Conservation (phyloP, 2,888 invertebrate species). For the Podabrus alpinus region DNA sequence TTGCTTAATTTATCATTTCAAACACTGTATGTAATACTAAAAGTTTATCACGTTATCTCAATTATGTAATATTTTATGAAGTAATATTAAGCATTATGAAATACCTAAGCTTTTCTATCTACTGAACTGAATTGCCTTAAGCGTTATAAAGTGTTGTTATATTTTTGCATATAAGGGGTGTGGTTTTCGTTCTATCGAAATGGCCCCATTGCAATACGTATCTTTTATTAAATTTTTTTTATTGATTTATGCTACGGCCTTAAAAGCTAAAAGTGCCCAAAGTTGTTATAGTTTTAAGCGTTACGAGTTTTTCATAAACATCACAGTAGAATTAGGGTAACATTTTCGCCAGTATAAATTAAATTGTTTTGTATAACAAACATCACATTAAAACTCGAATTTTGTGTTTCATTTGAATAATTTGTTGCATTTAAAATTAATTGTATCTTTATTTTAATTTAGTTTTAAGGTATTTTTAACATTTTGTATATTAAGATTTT, state of each 20-base stretch:
- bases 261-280: not conserved
- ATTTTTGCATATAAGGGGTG: not conserved
- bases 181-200: not conserved
- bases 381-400: not conserved
- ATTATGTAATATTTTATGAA: not conserved
- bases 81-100: not conserved
- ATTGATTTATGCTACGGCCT: not conserved
- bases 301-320: not conserved
- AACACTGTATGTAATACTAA: not conserved
- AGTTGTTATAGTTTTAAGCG: not conserved
- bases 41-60: not conserved
- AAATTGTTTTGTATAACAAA: not conserved
- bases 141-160: not conserved
- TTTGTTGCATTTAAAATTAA: not conserved
- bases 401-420: not conserved
- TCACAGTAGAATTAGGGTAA: not conserved
- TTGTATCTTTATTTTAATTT: not conserved
- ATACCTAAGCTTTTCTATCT: not conserved
- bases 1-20: not conserved
- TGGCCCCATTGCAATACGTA: not conserved
- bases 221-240: not conserved
- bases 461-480: not conserved
- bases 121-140: not conserved
- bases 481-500: not conserved
- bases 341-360: not conserved